Evolutionary conservation across 2,888 invertebrate species (phyloP).

Genomic region (Sepioteuthis lessoniana): DNA sequence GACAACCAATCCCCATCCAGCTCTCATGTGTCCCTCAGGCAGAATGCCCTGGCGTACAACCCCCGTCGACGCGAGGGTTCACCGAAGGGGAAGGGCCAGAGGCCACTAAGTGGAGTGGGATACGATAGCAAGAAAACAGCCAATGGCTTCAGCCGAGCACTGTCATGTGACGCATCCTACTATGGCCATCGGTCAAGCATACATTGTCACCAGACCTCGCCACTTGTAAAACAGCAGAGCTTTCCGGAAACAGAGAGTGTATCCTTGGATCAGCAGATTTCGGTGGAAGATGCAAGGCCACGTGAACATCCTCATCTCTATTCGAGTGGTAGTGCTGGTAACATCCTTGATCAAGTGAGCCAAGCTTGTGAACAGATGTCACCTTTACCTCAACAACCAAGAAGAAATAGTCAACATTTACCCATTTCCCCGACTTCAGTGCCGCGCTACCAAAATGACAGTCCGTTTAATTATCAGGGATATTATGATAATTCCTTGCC

Average conservation of each 20-base stretch:
- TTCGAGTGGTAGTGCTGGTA: conserved; percentile 15
- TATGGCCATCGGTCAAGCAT: conserved; percentile 46
- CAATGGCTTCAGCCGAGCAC: conserved; percentile 43
- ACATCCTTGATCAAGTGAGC: not conserved
- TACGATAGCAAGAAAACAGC: conserved; percentile 40
- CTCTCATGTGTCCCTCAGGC: conserved; percentile 35
- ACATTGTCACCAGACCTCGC: conserved; percentile 44
- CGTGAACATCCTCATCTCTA: not conserved
- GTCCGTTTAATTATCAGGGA: conserved; percentile 58
- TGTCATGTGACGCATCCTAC: conserved; percentile 41
- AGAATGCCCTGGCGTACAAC: conserved; percentile 36
- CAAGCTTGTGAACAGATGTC: not conserved
- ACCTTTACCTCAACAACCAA: not conserved
- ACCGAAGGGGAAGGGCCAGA: conserved; percentile 42
- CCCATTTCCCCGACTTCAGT: conserved; percentile 40
- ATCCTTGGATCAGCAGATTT: not conserved
- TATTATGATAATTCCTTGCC: conserved; percentile 46
- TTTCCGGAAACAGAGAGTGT: conserved; percentile 40
- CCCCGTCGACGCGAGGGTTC: conserved; percentile 41
- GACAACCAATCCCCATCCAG: conserved; percentile 38
- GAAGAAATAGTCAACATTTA: not conserved
- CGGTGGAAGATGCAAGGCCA: not conserved
- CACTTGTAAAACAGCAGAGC: conserved; percentile 39
- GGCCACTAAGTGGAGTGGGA: conserved; percentile 40
- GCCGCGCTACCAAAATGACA: conserved; percentile 63